phyloP scores from a whole-genome alignment of 1,140 invertebrate species.

The Pectinophora gossypiella region DNA sequence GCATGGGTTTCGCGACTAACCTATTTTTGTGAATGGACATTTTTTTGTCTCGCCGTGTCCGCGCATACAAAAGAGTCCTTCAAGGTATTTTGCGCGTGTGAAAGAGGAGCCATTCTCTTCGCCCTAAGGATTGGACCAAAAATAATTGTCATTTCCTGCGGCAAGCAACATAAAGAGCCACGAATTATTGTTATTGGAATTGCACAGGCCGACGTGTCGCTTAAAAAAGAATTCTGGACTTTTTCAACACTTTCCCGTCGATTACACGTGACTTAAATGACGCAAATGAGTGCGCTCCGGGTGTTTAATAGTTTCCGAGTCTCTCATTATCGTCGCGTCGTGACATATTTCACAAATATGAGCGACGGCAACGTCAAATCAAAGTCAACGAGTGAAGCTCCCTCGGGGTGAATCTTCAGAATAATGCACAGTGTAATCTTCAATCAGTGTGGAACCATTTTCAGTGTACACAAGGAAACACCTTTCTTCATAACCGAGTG shows the following conservation, averaged over 20 bases:
- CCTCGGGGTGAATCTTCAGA: background rate
- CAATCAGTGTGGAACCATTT: too few relatives aligned
- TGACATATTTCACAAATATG: background rate
- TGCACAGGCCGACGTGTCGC: conserved; percentile 18
- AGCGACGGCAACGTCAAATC: background rate
- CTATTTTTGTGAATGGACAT: conserved; percentile 70
- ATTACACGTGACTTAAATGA: conserved; percentile 24
- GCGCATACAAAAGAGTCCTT: conserved; percentile 53
- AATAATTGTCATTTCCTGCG: conserved; percentile 73
- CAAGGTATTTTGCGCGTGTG: conserved; percentile 68
- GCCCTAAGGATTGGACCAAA: conserved; percentile 51
- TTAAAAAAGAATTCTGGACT: conserved; percentile 24
- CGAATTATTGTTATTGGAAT: background rate
- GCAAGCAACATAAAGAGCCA: conserved; percentile 29
- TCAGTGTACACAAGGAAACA: too few relatives aligned
- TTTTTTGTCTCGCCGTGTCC: conserved; percentile 53
- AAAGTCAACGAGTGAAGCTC: background rate
- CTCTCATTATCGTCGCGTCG: background rate
- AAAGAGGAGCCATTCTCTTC: conserved; percentile 59
- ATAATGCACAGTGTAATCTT: too few relatives aligned
- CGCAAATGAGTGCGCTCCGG: conserved; percentile 26
- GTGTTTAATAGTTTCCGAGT: conserved; percentile 27
- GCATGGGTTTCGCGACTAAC: conserved; percentile 54
- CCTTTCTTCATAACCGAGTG: too few relatives aligned
- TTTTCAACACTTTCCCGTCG: conserved; percentile 31